phyloP scores from a whole-genome alignment of 2,797 vertebrate species.

The Phoxinus dragarum region DNA sequence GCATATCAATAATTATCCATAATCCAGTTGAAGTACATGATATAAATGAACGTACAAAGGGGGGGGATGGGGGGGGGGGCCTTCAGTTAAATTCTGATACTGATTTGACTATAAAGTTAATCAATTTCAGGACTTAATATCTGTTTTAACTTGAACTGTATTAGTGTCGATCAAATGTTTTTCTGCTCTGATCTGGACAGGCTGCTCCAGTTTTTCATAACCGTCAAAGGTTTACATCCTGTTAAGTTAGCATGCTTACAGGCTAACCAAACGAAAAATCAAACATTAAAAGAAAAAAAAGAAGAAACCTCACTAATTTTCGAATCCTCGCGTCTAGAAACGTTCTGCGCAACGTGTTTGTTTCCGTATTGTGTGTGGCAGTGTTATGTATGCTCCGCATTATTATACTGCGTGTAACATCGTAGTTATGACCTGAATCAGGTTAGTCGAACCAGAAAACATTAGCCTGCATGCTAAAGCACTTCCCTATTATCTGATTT shows the following conservation, averaged over 20 bases:
- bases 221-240: background rate
- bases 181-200: constrained; percentile 1
- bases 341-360: background rate
- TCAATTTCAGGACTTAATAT: background rate
- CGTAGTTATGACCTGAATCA: background rate
- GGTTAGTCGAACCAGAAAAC: background rate
- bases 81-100: background rate
- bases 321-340: background rate
- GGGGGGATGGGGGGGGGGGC: fast-evolving
- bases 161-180: background rate
- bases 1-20: background rate
- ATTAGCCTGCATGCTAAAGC: constrained; percentile 37
- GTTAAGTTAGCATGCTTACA: constrained; percentile 19
- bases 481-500: background rate
- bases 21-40: background rate
- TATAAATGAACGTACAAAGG: background rate
- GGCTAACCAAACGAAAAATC: constrained; percentile 11
- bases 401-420: background rate
- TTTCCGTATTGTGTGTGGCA: background rate
- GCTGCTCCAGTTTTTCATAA: constrained; percentile 14
- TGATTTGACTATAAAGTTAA: background rate
- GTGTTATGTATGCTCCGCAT: background rate
- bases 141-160: background rate
- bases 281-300: background rate
- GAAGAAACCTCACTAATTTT: background rate